Percentiles rank a stretch among this genome's conserved stretches.
Evolutionary conservation across 2,797 vertebrate species (phyloP).

Genomic region (Margarornis squamiger): DNA sequence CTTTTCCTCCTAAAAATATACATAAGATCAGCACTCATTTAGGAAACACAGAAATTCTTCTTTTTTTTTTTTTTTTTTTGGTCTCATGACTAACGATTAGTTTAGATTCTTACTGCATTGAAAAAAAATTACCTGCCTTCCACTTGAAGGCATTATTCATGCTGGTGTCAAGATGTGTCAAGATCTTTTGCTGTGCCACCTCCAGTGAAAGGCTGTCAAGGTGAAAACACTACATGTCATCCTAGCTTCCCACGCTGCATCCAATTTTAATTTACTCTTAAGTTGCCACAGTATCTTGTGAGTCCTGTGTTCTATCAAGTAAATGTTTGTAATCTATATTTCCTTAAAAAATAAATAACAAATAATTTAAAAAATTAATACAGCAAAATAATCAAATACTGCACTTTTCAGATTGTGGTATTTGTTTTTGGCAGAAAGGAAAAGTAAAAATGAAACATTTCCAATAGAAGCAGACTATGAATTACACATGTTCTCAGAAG

Average conservation of each 20-base stretch:
- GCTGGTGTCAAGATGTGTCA: conserved; percentile 36
- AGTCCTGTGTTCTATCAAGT: neutral
- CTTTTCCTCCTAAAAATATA: conserved; percentile 26
- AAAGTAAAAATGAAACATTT: neutral
- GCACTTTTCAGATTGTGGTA: neutral
- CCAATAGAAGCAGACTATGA: neutral
- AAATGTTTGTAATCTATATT: neutral
- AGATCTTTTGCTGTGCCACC: conserved; percentile 44
- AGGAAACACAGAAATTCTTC: neutral
- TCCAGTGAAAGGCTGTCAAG: conserved; percentile 58
- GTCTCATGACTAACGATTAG: neutral
- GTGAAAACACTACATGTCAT: conserved; percentile 35
- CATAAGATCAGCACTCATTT: neutral
- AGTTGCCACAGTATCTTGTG: neutral
- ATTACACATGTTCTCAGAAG: neutral
- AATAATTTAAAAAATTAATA: neutral
- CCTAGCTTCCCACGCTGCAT: conserved; percentile 25
- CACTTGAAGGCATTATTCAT: conserved; percentile 27
- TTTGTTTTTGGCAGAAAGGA: neutral
- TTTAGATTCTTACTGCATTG: conserved; percentile 12
- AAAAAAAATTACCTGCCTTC: conserved; percentile 51
- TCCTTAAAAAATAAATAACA: neutral
- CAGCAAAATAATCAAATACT: neutral
- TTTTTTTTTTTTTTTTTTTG: neutral
- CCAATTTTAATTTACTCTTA: conserved; percentile 39